Percentiles rank a stretch among this genome's conserved stretches.
Conservation (phyloP, 2,888 invertebrate species). For the Isotomurus palustris region DNA sequence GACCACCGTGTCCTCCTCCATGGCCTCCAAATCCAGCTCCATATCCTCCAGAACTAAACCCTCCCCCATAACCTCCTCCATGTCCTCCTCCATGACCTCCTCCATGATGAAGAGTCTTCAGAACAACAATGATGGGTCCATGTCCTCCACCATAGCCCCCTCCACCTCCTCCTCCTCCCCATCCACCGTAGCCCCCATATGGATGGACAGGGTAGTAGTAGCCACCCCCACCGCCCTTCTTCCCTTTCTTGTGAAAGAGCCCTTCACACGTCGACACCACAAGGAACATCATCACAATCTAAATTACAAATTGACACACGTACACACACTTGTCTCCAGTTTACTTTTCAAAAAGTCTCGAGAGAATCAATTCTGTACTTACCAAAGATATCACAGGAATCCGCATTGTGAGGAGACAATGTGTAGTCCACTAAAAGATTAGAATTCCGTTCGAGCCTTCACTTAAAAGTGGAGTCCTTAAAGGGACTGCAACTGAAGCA, state of each 20-base stretch:
- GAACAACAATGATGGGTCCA: constrained; percentile 11
- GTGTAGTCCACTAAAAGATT: no score
- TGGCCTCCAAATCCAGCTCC: neutral
- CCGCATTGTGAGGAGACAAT: no score
- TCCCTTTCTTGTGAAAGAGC: constrained; percentile 2
- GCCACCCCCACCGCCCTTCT: neutral
- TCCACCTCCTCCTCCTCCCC: neutral
- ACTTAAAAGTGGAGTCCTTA: no score
- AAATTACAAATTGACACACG: no score
- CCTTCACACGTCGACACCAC: neutral
- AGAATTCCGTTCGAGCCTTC: no score
- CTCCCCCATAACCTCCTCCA: neutral
- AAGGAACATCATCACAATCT: neutral
- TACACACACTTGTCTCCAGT: no score
- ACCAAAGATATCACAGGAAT: no score
- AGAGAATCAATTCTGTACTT: no score
- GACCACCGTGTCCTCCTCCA: neutral
- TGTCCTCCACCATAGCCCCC: neutral
- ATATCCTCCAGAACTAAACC: constrained; percentile 1
- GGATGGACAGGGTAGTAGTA: constrained; percentile 1
- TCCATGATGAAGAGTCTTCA: constrained; percentile 1
- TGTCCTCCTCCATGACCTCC: constrained; percentile 6
- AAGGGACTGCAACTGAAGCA: no score
- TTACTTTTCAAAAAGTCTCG: no score
- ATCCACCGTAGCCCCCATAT: neutral